These are phyloP conservation scores for Drosophila basisetae DNA, from an alignment of 2,888 invertebrate species.

Conservation along the genomic window DNA sequence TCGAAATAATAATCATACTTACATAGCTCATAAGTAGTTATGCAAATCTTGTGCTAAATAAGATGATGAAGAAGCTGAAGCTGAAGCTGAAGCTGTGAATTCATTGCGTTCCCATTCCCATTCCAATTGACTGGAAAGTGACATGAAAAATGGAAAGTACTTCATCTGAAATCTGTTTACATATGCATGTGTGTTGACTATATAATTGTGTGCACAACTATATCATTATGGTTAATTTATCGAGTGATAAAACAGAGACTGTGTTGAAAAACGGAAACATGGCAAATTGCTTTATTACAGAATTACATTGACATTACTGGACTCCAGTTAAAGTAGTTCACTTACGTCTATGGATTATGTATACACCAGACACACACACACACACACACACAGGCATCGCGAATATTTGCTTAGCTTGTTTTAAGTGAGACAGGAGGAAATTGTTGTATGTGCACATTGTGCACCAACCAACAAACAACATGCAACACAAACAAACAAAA, in stretches of 20 bases:
- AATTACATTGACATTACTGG: constrained; percentile 53
- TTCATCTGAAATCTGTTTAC: constrained; percentile 4
- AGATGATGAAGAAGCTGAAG: constrained; percentile 16
- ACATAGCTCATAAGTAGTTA: constrained; percentile 44
- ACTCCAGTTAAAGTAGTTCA: constrained; percentile 33
- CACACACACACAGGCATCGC: neutral
- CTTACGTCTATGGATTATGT: constrained; percentile 30
- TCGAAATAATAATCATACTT: constrained; percentile 36
- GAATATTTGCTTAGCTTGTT: constrained; percentile 25
- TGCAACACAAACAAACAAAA: constrained; percentile 10
- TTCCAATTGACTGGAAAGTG: constrained; percentile 13
- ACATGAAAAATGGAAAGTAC: constrained; percentile 48
- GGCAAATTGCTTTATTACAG: constrained; percentile 48
- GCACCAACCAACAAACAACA: constrained; percentile 10
- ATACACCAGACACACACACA: constrained; percentile 1
- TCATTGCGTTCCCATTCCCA: constrained; percentile 37
- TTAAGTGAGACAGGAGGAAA: constrained; percentile 70
- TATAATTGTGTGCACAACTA: constrained; percentile 32
- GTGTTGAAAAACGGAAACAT: constrained; percentile 27
- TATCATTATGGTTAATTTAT: constrained; percentile 45
- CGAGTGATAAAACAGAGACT: constrained; percentile 21
- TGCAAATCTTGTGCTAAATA: constrained; percentile 54
- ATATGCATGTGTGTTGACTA: constrained; percentile 12
- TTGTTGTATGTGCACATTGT: constrained; percentile 31
- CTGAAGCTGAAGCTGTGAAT: constrained; percentile 57